Evolutionary conservation across 1,140 invertebrate genomes (phyloP).

Genomic region (Drosophila nannoptera): DNA sequence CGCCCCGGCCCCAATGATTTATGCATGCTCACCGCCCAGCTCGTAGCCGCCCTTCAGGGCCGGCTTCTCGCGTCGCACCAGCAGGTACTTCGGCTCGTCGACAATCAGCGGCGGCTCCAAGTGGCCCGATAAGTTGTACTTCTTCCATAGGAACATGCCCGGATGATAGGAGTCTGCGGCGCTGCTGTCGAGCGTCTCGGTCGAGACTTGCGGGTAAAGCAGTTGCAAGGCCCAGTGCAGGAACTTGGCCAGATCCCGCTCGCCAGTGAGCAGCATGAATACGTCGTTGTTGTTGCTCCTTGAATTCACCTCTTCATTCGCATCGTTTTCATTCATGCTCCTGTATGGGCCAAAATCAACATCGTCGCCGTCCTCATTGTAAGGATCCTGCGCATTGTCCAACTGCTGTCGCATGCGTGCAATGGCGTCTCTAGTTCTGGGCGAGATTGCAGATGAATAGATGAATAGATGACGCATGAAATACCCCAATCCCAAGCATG

Average conservation of each 20-base stretch:
- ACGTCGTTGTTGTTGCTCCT: slow-evolving; percentile 59
- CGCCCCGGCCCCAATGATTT: slow-evolving; percentile 29
- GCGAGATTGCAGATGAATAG: slow-evolving; percentile 1
- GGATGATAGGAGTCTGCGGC: slow-evolving; percentile 64
- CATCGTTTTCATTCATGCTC: not conserved
- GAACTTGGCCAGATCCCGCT: slow-evolving; percentile 72
- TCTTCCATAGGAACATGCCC: slow-evolving; percentile 74
- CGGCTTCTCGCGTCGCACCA: slow-evolving; percentile 68
- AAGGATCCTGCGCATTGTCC: slow-evolving; percentile 40
- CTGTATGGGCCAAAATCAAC: not conserved
- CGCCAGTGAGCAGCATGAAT: slow-evolving; percentile 64
- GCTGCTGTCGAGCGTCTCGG: slow-evolving; percentile 34
- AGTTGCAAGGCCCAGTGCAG: slow-evolving; percentile 70
- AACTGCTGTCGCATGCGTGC: slow-evolving; percentile 53
- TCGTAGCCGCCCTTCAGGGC: slow-evolving; percentile 52
- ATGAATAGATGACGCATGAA: slow-evolving; percentile 15
- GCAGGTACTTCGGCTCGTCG: slow-evolving; percentile 71
- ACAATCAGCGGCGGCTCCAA: slow-evolving; percentile 71
- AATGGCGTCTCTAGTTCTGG: slow-evolving; percentile 61
- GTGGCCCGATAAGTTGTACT: slow-evolving; percentile 71
- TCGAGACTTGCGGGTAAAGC: slow-evolving; percentile 47
- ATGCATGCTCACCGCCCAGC: slow-evolving; percentile 50
- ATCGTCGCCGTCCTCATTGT: slow-evolving; percentile 4
- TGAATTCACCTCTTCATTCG: slow-evolving; percentile 26
- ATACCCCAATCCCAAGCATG: slow-evolving; percentile 3